Percentiles rank a stretch among this genome's conserved stretches.
Conservation (phyloP, 2,888 invertebrate genomes). For the Lymantria monacha region DNA sequence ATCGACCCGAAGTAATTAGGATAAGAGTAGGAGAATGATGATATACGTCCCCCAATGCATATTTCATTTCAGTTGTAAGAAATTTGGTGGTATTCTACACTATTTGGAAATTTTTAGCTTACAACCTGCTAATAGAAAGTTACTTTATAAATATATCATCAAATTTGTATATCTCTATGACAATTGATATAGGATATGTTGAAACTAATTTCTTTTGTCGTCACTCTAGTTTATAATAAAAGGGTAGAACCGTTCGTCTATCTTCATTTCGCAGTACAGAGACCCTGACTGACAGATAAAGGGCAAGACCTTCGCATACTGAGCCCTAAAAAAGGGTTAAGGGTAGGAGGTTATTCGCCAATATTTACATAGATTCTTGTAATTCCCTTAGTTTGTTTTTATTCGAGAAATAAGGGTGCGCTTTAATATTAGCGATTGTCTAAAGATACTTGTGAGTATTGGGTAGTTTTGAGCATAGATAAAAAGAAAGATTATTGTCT, state of each 20-base stretch:
- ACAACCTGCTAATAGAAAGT: no score
- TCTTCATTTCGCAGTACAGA: constrained; percentile 28
- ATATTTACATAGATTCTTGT: constrained; percentile 55
- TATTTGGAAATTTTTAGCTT: no score
- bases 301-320: constrained; percentile 16
- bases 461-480: not conserved
- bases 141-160: no score
- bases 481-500: no score
- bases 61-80: no score
- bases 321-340: constrained; percentile 42
- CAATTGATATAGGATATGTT: not conserved
- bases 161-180: not conserved
- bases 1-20: no score
- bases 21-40: no score
- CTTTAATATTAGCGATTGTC: constrained; percentile 31
- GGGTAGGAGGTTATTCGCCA: constrained; percentile 43
- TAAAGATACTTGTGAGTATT: constrained; percentile 7
- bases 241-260: constrained; percentile 21
- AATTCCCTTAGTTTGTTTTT: constrained; percentile 52
- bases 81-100: no score
- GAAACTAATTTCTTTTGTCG: constrained; percentile 3
- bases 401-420: constrained; percentile 30
- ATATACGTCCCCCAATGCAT: no score
- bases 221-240: not conserved
- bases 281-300: constrained; percentile 29